These are phyloP conservation scores for Eulithis testata DNA, from an alignment of 2,888 invertebrate genomes.

Conservation along the genomic window DNA sequence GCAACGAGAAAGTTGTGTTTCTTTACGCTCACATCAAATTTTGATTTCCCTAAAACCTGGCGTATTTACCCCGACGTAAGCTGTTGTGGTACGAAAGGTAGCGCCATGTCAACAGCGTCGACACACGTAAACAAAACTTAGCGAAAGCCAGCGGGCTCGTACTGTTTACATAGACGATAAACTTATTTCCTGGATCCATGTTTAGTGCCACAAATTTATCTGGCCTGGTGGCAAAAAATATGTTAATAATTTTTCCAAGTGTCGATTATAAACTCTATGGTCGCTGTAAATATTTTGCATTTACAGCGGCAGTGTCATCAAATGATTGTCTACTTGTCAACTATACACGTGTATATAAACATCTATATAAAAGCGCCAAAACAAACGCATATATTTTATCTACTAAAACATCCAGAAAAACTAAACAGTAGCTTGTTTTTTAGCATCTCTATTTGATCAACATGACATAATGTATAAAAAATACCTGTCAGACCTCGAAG, in stretches of 20 bases:
- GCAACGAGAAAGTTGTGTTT: slow-evolving; percentile 45
- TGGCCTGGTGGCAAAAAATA: too few relatives aligned
- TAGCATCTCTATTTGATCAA: not conserved
- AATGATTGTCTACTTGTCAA: too few relatives aligned
- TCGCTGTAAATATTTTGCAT: too few relatives aligned
- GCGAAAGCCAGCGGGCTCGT: slow-evolving; percentile 60
- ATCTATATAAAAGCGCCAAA: too few relatives aligned
- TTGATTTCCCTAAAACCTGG: slow-evolving; percentile 66
- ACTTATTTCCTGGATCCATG: slow-evolving; percentile 52
- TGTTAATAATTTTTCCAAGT: too few relatives aligned
- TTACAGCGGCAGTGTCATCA: too few relatives aligned
- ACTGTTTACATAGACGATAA: slow-evolving; percentile 67
- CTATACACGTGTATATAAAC: too few relatives aligned
- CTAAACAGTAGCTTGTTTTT: not conserved
- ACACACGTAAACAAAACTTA: slow-evolving; percentile 65
- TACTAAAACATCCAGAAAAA: not conserved
- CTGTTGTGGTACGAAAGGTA: slow-evolving; percentile 34
- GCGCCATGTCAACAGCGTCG: slow-evolving; percentile 57
- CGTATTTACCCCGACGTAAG: slow-evolving; percentile 53
- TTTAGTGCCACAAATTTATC: not conserved
- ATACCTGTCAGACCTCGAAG: slow-evolving; percentile 48
- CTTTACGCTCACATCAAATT: slow-evolving; percentile 56
- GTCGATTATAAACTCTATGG: too few relatives aligned
- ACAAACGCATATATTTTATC: too few relatives aligned
- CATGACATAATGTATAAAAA: slow-evolving; percentile 13